Base-by-base conservation (phyloP, 1,140 invertebrate genomes). In the Drosophila subobscura region DNA sequence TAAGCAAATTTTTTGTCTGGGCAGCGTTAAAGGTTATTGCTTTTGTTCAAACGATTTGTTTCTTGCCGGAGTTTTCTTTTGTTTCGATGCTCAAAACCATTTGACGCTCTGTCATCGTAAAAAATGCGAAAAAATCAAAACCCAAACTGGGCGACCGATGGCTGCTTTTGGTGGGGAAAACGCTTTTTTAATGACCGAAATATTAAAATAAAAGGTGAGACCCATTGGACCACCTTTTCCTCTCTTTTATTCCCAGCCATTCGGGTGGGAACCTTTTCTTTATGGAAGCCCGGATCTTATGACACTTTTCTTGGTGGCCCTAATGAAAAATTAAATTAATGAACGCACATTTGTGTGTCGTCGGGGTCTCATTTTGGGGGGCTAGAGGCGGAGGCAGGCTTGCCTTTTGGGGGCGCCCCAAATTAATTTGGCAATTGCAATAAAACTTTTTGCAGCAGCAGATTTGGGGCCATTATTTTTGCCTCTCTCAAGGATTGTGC, bases 321-420 rank as follows among this genome's bases (percentile, higher is more conserved):
- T 70, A 70, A 70, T 68, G 65, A 70, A 70, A 70, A 70, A 70
- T 70, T 56, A 70, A 70, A 70, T 70, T 70, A 70, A 70, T 70
- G 66, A 70, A 70, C 50, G 66, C 64, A 70, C 66, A 70, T 70
- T 70, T 70, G 66, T 67, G 66, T 29, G 44, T 41, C 7, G 8
- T 5, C 37, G 14, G 25, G 7, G 7, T 50, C 27, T 45, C 40
- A 40, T 59, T 70, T 42, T 59, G 66, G 63, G 50, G 27, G 50
- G 61, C 5, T 6, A 27, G 0, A 5, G 27, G 27, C 27, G 6
- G 5, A 7, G 20, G 4, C 16, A 23, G 16, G 16, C 16, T 1
- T 22, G 41, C 16, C 41, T 52, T 71, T 44, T 53, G 65, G 45
- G 51, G 10, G 10, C 10, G 29, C 33, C 33, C 33, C 44, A 68